Evolutionary conservation across 2,797 vertebrate species (phyloP).

Genomic region (Melanogrammus aeglefinus): DNA sequence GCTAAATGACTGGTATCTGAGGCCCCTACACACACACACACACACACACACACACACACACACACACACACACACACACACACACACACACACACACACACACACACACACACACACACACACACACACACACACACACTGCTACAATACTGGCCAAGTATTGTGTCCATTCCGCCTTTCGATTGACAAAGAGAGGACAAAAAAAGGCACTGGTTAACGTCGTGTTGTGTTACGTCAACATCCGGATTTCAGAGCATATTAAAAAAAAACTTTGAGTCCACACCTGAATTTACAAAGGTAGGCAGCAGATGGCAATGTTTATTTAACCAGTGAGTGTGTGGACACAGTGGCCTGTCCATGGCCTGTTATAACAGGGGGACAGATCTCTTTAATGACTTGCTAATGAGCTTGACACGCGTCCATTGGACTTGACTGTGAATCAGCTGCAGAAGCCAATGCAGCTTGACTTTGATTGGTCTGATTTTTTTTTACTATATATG

Average conservation of each 20-base stretch:
- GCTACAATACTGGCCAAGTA: not conserved
- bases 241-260: constrained; percentile 5
- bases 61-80: too few species aligned
- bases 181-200: not conserved
- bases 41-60: too few species aligned
- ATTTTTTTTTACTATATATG: not conserved
- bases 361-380: constrained; percentile 20
- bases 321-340: constrained; percentile 53
- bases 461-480: not conserved
- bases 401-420: not conserved
- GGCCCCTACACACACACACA: too few species aligned
- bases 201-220: not conserved
- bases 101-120: too few species aligned
- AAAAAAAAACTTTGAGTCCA: constrained; percentile 11
- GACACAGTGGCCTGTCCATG: constrained; percentile 5
- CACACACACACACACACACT: too few species aligned
- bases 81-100: too few species aligned
- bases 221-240: not conserved
- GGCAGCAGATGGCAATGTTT: constrained; percentile 72
- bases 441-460: not conserved
- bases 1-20: too few species aligned
- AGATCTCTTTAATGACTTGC: not conserved
- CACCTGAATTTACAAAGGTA: constrained; percentile 50
- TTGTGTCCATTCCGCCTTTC: not conserved
- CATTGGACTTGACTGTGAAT: not conserved